phyloP scores from a whole-genome alignment of 2,797 vertebrate genomes.

The Tympanoctomys barrerae region DNA sequence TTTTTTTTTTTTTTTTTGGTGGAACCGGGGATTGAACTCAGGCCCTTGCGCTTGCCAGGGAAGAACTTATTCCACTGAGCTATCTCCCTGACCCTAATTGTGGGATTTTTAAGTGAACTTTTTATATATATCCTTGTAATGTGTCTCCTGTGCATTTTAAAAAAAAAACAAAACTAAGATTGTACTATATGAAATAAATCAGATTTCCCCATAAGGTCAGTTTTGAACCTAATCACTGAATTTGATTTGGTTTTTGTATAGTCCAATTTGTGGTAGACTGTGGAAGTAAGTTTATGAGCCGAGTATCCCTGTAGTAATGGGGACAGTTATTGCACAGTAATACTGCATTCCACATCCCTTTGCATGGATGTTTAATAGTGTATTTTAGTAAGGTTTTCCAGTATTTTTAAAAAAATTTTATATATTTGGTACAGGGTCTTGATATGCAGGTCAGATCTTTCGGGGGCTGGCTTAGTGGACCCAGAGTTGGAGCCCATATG shows the following conservation, averaged over 20 bases:
- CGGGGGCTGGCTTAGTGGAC: no score
- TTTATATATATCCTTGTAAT: constrained; percentile 16
- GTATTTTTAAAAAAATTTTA: no score
- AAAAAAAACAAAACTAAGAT: neutral
- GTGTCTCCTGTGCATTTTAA: neutral
- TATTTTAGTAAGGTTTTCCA: neutral
- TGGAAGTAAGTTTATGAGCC: neutral
- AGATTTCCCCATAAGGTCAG: neutral
- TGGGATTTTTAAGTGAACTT: constrained; percentile 16
- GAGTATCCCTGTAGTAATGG: neutral
- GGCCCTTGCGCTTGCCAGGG: no score
- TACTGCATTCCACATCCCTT: neutral
- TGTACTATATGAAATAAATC: neutral
- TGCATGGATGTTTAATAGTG: neutral
- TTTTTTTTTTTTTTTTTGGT: no score
- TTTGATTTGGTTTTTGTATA: neutral
- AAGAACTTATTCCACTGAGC: no score
- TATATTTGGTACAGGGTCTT: no score
- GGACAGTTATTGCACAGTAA: neutral
- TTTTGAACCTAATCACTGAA: neutral
- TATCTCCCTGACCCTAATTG: neutral
- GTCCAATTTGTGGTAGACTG: neutral
- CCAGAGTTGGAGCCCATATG: no score
- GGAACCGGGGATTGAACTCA: no score
- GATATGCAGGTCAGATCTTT: no score